These are phyloP conservation scores for Temnothorax rugatulus DNA, from an alignment of 2,888 invertebrate species.

Conservation along the genomic window DNA sequence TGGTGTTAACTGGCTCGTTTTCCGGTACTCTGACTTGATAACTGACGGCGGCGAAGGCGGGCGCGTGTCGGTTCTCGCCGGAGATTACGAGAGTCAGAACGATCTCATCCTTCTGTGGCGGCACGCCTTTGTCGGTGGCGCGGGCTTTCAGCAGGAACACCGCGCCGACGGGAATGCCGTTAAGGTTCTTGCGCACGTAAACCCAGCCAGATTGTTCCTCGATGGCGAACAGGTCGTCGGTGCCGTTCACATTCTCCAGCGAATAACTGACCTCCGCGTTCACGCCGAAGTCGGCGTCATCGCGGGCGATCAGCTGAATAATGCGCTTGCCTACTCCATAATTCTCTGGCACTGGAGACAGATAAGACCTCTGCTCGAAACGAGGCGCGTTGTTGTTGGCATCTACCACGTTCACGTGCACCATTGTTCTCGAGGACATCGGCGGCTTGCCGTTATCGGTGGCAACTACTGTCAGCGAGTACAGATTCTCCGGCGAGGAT, in stretches of 20 bases:
- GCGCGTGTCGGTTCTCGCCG: slow-evolving; percentile 93
- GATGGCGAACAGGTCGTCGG: slow-evolving; percentile 90
- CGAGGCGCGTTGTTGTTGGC: slow-evolving; percentile 96
- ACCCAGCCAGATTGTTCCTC: slow-evolving; percentile 94
- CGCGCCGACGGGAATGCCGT: slow-evolving; percentile 89
- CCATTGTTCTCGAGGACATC: slow-evolving; percentile 95
- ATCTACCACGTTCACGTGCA: slow-evolving; percentile 95
- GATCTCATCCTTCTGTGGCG: slow-evolving; percentile 93
- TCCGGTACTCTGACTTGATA: slow-evolving; percentile 97
- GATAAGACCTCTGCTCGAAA: slow-evolving; percentile 91
- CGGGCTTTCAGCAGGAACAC: slow-evolving; percentile 88
- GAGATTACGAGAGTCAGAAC: slow-evolving; percentile 92
- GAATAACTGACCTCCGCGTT: slow-evolving; percentile 96
- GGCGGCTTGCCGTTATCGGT: slow-evolving; percentile 98
- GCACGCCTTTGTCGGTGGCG: slow-evolving; percentile 95
- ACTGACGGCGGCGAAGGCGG: slow-evolving; percentile 93
- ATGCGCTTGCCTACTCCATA: slow-evolving; percentile 91
- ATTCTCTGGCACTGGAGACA: slow-evolving; percentile 94
- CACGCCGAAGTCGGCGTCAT: slow-evolving; percentile 93
- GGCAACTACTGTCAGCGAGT: slow-evolving; percentile 95
- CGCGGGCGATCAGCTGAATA: slow-evolving; percentile 91
- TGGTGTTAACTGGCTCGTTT: slow-evolving; percentile 95
- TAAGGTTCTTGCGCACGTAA: slow-evolving; percentile 89
- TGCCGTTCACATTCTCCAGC: slow-evolving; percentile 92
- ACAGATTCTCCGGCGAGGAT: slow-evolving; percentile 95